Base-by-base conservation (phyloP, 2,888 invertebrate species). In the Chymomyza amoena region DNA sequence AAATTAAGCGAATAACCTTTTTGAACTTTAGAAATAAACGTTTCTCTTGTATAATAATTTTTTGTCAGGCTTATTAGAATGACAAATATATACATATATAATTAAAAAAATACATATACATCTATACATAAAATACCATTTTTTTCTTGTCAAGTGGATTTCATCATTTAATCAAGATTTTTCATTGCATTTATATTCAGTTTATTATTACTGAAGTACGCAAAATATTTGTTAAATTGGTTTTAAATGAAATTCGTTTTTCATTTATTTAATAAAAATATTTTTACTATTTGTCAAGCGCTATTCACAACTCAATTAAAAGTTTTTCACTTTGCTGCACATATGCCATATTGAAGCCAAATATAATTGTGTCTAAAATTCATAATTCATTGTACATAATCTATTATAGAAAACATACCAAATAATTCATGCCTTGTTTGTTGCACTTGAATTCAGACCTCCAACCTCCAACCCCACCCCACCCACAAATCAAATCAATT, bases 401-500 rank as follows among this genome's bases (percentile, higher is more conserved):
- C 39, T 45, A 13, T 45, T 45, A 45, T 45, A 45, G 2, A 10
- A 45, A 45, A 45, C 10, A 45, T 15, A 7, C 13, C 39, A 45
- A 45, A 20, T 68, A 25, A 61, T 64, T 61, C 68, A 32, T 56
- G 13, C 15, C 50, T 45, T 13, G 6, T 15, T 36, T 36, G 36
- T 9, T 36, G 6, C 1, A 9, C 36, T 5, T 13, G 13, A 13
- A 45, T 7, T 10, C 39, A 45, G 39, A 36, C 36, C 36, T 6
- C 36, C 39, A n/a, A n/a, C n/a, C n/a, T n/a, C 39, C 4, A 54
- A 13, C 13, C n/a, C n/a, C n/a, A n/a, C n/a, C n/a, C n/a, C 54
- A 18, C 54, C 54, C 54, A 54, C 54, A 54, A 54, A 54, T 54
- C 54, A 10, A 54, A 54, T 54, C 61, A 61, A 51, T n/a, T 45